Evolutionary conservation across 2,888 invertebrate species (phyloP).

Genomic region (Nineta flava): DNA sequence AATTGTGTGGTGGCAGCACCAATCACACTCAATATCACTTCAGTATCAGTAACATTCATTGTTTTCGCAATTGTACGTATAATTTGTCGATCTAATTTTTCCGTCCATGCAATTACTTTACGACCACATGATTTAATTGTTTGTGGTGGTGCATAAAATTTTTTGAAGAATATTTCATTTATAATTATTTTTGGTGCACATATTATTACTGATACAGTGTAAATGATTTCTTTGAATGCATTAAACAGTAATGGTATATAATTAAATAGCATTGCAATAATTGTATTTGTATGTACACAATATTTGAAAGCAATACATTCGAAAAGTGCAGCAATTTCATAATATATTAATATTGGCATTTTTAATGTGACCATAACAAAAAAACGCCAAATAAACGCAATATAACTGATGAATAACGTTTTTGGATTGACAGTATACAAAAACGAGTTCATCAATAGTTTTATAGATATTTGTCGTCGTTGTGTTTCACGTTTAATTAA

Average conservation of each 20-base stretch:
- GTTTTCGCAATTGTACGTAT: slow-evolving; percentile 40
- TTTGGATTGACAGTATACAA: slow-evolving; percentile 28
- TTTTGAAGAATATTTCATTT: slow-evolving; percentile 39
- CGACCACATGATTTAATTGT: slow-evolving; percentile 52
- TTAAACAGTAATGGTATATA: slow-evolving; percentile 30
- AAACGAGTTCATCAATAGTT: slow-evolving; percentile 24
- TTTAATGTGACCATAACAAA: slow-evolving; percentile 17
- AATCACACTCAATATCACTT: slow-evolving; percentile 43
- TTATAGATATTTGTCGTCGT: slow-evolving; percentile 19
- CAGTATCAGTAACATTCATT: slow-evolving; percentile 44
- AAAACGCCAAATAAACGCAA: slow-evolving; percentile 23
- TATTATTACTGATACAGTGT: slow-evolving; percentile 27
- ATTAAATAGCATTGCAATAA: slow-evolving; percentile 22
- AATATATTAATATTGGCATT: slow-evolving; percentile 25
- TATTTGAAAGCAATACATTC: slow-evolving; percentile 22
- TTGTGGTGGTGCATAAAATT: slow-evolving; percentile 36
- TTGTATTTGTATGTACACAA: slow-evolving; percentile 24
- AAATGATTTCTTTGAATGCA: slow-evolving; percentile 27
- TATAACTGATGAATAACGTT: slow-evolving; percentile 22
- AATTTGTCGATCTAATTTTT: slow-evolving; percentile 38
- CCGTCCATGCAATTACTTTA: slow-evolving; percentile 58
- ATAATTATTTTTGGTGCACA: slow-evolving; percentile 34
- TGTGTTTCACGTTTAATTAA: slow-evolving; percentile 20
- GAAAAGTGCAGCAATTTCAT: slow-evolving; percentile 28
- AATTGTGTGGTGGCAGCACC: slow-evolving; percentile 48